Base-by-base conservation (phyloP, 2,888 invertebrate species). In the Nudaria mundana region DNA sequence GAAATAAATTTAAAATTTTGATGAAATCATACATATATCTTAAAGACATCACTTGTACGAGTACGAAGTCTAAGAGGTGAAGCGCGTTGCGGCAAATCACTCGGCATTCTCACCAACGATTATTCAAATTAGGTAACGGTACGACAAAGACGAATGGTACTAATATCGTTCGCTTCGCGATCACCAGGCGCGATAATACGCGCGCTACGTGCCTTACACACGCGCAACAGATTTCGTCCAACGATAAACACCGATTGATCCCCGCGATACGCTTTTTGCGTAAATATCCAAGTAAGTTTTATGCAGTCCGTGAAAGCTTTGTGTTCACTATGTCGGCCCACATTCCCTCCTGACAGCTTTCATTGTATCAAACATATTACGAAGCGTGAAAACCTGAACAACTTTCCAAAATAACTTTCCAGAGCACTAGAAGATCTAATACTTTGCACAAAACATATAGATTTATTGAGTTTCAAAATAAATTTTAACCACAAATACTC, bases 101-200 rank as follows among this genome's bases (percentile, higher is more conserved):
- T 76, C 72, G 75, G 76, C 74, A 83, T 86, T 86, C 84, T 82
- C 82, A 85, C 85, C 82, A 80, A 72, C 82, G 86, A 88, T 88
- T 88, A 88, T 88, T 87, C 81, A 87, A 88, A 88, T 88, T 81
- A 88, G 84, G 78, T 76, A 86, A 78, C 73, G 78, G 78, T 75
- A 83, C 84, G 88, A 88, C 88, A 87, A 81, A 87, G 88, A 88
- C 86, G 87, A 86, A 88, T 88, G 86, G 85, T 75, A 76, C 77
- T 86, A 85, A 87, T 87, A 87, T 83, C 85, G 84, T 69, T 70
- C 71, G 71, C 66, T 70, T 64, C 60, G 77, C 76, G 87, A 87
- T 86, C 74, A 76, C 76, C 61, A 56, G 49, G 64, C 48, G 59
- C 76, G 86, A 87, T 87, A 84, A 61, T 63, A 66, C 67, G 64